These are phyloP conservation scores for Orientallactaga sibirica DNA, from an alignment of 2,797 vertebrate species.

Conservation along the genomic window DNA sequence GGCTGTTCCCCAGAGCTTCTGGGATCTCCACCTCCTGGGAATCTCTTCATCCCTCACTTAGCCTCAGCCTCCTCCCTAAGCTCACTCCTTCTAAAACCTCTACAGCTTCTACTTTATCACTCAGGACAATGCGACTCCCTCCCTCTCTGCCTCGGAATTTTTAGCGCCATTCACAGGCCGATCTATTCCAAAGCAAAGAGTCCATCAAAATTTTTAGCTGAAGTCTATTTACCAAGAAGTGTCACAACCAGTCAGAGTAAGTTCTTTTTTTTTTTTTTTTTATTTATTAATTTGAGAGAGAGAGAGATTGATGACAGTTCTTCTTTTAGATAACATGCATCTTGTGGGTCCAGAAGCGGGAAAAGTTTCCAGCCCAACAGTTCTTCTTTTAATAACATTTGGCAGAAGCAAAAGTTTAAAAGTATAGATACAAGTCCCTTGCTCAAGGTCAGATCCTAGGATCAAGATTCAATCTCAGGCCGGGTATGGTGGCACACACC, in stretches of 20 bases:
- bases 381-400: background rate
- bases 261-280: too few relatives aligned
- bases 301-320: background rate
- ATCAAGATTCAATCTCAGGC: background rate
- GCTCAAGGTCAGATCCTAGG: background rate
- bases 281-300: too few relatives aligned
- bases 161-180: background rate
- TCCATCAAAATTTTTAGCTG: background rate
- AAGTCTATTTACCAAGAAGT: background rate
- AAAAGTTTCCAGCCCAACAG: too few relatives aligned
- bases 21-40: background rate
- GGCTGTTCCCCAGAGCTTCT: background rate
- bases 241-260: background rate
- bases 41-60: background rate
- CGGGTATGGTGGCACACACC: too few relatives aligned
- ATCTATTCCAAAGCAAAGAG: constrained; percentile 16
- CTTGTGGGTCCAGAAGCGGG: too few relatives aligned
- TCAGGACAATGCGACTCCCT: background rate
- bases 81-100: background rate
- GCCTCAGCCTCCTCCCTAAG: background rate
- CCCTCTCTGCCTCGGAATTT: background rate
- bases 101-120: background rate
- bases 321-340: too few relatives aligned
- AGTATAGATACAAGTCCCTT: background rate
- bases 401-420: constrained; percentile 12